Evolutionary conservation across 2,113 vertebrate genomes (phyloP).

Genomic region (Centropus bengalensis): DNA sequence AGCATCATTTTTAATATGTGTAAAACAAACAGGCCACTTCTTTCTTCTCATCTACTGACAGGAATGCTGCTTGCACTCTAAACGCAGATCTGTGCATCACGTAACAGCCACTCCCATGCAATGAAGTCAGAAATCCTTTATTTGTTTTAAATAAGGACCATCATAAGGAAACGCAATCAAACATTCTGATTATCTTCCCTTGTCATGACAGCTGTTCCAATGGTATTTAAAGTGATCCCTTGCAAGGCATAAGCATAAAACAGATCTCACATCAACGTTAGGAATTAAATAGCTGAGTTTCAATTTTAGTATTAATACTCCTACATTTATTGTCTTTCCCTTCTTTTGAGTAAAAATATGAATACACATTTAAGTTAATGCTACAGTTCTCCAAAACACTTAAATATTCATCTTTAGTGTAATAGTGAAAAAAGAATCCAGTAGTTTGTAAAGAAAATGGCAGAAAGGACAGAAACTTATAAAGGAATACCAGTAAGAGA

Average conservation of each 20-base stretch:
- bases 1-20: neutral
- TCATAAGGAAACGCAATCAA: neutral
- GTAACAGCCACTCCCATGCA: neutral
- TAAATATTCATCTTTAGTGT: neutral
- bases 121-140: neutral
- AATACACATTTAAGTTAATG: neutral
- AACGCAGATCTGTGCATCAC: neutral
- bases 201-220: neutral
- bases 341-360: neutral
- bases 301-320: neutral
- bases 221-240: neutral
- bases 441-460: neutral
- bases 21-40: neutral
- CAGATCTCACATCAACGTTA: neutral
- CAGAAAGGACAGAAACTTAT: neutral
- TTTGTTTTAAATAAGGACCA: neutral
- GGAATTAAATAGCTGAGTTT: neutral
- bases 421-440: neutral
- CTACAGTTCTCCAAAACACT: neutral
- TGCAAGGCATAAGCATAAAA: neutral
- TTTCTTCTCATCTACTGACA: neutral
- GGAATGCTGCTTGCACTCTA: neutral
- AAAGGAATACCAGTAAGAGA: neutral
- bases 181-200: neutral
- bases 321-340: neutral